A percentile compares a stretch with the other conserved stretches of the same genome.
phyloP scores from a whole-genome alignment of 2,113 vertebrate genomes.

The Bubalus kerabau region DNA sequence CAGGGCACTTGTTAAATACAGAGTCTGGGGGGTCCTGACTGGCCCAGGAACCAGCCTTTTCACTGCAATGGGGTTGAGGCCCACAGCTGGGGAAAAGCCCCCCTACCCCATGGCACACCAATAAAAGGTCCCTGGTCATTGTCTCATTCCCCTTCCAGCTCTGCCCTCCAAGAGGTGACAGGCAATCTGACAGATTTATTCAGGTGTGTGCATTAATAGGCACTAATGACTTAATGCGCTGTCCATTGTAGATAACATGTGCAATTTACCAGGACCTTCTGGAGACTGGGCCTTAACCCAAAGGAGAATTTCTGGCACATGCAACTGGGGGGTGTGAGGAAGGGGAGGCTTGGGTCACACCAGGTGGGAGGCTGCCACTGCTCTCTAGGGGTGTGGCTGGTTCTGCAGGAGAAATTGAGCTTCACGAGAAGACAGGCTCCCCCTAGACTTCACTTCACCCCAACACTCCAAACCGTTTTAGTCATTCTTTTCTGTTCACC shows the following conservation, averaged over 20 bases:
- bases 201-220: constrained; percentile 63
- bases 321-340: constrained; percentile 6
- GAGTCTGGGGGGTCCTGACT: not conserved
- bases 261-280: constrained; percentile 68
- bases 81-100: not conserved
- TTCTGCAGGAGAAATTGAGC: not conserved
- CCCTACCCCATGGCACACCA: not conserved
- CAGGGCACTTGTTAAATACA: not conserved
- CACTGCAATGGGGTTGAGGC: not conserved
- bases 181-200: constrained; percentile 72
- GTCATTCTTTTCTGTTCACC: constrained; percentile 5
- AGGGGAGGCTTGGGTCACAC: not conserved
- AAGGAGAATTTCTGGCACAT: constrained; percentile 43
- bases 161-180: constrained; percentile 64
- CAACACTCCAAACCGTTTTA: not conserved
- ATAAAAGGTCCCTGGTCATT: constrained; percentile 33
- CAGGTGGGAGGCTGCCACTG: not conserved
- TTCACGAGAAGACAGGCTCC: not conserved
- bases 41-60: constrained; percentile 7
- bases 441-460: not conserved
- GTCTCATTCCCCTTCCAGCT: constrained; percentile 50
- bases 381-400: not conserved
- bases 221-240: constrained; percentile 69
- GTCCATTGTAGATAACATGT: constrained; percentile 68
- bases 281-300: constrained; percentile 62